Evolutionary conservation across 2,888 invertebrate species (phyloP).

Genomic region (Tanytarsus gracilentus): DNA sequence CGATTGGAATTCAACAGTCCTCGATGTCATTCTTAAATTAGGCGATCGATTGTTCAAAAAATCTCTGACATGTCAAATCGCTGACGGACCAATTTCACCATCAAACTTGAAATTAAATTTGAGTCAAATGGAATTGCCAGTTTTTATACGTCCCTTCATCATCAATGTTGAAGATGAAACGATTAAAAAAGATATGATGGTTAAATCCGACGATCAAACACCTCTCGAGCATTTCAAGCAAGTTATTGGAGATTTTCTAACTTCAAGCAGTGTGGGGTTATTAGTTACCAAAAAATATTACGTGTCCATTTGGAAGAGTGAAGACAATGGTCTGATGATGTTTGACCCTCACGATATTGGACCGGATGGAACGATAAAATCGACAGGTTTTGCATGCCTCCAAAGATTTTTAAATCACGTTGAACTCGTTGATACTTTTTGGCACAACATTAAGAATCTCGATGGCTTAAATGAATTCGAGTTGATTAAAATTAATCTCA

Average conservation of each 20-base stretch:
- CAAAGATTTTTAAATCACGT: constrained; percentile 38
- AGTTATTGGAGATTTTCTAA: neutral
- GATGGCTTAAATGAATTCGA: constrained; percentile 30
- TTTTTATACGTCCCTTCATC: constrained; percentile 3
- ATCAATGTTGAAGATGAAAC: constrained; percentile 35
- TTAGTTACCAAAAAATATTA: constrained; percentile 38
- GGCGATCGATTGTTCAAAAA: constrained; percentile 53
- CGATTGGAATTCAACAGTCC: constrained; percentile 49
- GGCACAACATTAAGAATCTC: constrained; percentile 35
- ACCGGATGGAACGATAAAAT: constrained; percentile 38
- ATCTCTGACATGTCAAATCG: constrained; percentile 37
- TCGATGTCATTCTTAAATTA: constrained; percentile 54
- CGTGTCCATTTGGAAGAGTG: constrained; percentile 43
- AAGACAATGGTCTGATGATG: constrained; percentile 41
- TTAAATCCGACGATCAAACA: neutral
- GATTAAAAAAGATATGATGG: constrained; percentile 32
- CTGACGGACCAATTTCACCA: neutral
- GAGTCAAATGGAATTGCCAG: constrained; percentile 13
- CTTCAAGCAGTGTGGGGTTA: constrained; percentile 35
- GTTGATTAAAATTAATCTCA: neutral
- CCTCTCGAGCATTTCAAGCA: constrained; percentile 12
- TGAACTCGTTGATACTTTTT: constrained; percentile 35
- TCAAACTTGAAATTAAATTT: constrained; percentile 32
- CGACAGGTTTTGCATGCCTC: constrained; percentile 40
- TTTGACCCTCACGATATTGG: constrained; percentile 45